Evolutionary conservation across 30 jellyfish, hydroid and myxozoan genomes (phyloP), one percentile per base, ranked within the genome.

Genomic region (Hydractinia echinata): DNA sequence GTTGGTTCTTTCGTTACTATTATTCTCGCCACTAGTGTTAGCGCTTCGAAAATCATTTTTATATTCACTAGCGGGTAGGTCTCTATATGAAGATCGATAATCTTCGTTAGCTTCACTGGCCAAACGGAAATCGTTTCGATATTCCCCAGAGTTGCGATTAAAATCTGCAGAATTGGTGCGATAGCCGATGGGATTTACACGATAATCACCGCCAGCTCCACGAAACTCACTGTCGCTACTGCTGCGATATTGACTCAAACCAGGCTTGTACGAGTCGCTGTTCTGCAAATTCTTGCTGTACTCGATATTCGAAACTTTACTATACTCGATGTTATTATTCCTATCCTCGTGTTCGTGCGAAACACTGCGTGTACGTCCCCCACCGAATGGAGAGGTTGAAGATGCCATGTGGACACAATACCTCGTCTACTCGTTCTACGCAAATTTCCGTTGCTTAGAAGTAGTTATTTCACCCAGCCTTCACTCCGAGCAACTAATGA

Each of bases 381-480:
- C 18, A 64, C 69, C 19, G 69, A 58, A 58, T n/a, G 74, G 74
- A 7, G 74, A 64, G 4, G 74, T 64, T 64, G 74, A 64, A 64
- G 74, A 64, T n/a, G 74, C 74, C 74, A 64, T 64, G 74, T 51
- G 19, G 19, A n/a, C 19, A 7, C 19, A 4, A 64, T n/a, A 44
- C 7, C 74, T 64, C 39, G 19, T 64, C 7, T 6, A 64, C 18
- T 44, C 74, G 39, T n/a, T 51, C 74, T 64, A 64, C 74, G 74
- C 74, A 64, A 64, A 64, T 64, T 51, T n/a, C 51, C 74, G 74
- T 64, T 64, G 74, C 74, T 64, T 64, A 64, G 74, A 64, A 6
- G 74, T 64, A 64, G 39, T 64, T 64, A 30, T 30, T 64, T 64
- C 74, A 64, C 19, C 74, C 16, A 64, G 51, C 39, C 39, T 64